A percentile compares a stretch with the other conserved stretches of the same genome.
phyloP scores from a whole-genome alignment of 2,113 vertebrate species.

The Anas platyrhynchos region DNA sequence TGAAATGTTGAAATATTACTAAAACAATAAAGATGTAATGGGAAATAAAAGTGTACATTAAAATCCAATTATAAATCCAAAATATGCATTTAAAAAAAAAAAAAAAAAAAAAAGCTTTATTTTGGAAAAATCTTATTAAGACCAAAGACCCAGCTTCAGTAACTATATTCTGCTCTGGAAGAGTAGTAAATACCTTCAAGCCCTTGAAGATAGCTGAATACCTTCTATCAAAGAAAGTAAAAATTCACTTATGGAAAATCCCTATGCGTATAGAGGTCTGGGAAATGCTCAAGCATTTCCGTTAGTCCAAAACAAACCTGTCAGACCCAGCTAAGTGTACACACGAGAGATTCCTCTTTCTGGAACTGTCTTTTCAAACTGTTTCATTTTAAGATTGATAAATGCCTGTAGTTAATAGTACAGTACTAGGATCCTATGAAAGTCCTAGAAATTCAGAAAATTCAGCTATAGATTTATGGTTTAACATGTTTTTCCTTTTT shows the following conservation, averaged over 20 bases:
- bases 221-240: background rate
- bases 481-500: background rate
- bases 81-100: background rate
- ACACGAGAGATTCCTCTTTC: background rate
- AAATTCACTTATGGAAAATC: background rate
- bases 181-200: background rate
- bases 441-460: background rate
- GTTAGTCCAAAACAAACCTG: background rate
- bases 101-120: no score
- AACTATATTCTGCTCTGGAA: background rate
- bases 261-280: background rate
- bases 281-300: background rate
- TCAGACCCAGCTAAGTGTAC: accelerated
- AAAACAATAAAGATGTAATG: background rate
- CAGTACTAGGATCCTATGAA: background rate
- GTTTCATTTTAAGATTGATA: background rate
- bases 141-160: background rate
- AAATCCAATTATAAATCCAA: background rate
- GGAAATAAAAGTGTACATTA: background rate
- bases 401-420: background rate
- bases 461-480: background rate
- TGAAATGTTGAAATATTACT: background rate
- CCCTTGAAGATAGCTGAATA: background rate
- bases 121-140: background rate
- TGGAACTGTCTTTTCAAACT: background rate